A percentile compares a stretch with the other conserved stretches of the same genome.
Conservation (phyloP, 2,888 invertebrate genomes). For the Ethmia dodecea region DNA sequence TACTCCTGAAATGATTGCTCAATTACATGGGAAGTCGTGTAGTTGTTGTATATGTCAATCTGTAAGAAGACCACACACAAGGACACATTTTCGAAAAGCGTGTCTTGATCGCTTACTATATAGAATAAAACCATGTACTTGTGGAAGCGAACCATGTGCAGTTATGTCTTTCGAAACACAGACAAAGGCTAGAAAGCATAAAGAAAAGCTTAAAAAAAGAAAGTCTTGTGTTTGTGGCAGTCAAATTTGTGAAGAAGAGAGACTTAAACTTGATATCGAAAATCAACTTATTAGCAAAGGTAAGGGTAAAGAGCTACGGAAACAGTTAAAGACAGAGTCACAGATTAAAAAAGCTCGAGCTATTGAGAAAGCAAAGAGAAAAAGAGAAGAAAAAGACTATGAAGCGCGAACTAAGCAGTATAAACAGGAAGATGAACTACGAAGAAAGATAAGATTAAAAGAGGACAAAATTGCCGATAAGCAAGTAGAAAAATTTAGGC, state of each 20-base stretch:
- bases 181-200: no score
- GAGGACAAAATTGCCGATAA: constrained; percentile 16
- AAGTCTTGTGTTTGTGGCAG: constrained; percentile 3
- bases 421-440: constrained; percentile 16
- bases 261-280: background rate
- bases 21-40: constrained; percentile 10
- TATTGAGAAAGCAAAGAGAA: background rate
- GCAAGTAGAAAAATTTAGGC: constrained; percentile 17
- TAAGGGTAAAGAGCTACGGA: background rate
- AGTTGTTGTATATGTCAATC: constrained; percentile 14
- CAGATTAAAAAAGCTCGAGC: constrained; percentile 4
- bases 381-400: constrained; percentile 12
- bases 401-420: constrained; percentile 16
- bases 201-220: background rate
- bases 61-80: background rate
- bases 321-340: constrained; percentile 12
- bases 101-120: no score
- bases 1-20: constrained; percentile 1
- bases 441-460: constrained; percentile 15
- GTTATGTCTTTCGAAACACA: background rate
- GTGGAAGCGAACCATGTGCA: constrained; percentile 18
- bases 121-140: constrained; percentile 15
- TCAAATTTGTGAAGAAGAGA: background rate
- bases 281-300: constrained; percentile 1
- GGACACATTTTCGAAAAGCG: no score